A percentile compares a stretch with the other conserved stretches of the same genome.
phyloP scores from a whole-genome alignment of 2,888 invertebrate species.

The Piscicola geometra region DNA sequence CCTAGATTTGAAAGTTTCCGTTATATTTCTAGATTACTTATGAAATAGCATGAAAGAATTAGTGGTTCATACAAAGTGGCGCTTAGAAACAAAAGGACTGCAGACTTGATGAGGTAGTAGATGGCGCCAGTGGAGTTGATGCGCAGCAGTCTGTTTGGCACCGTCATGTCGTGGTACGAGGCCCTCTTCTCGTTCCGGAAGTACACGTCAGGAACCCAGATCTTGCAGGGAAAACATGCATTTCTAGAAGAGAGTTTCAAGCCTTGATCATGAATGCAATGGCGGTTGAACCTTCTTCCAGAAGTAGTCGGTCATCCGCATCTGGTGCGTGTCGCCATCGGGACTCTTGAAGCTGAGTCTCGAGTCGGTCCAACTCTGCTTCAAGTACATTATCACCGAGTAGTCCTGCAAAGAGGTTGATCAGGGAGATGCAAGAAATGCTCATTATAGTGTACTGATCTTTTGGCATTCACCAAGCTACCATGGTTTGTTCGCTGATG shows the following conservation, averaged over 20 bases:
- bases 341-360: constrained; percentile 39
- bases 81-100: neutral
- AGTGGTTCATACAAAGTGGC: no score
- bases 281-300: constrained; percentile 19
- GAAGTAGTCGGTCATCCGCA: constrained; percentile 33
- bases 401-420: constrained; percentile 43
- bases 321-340: constrained; percentile 35
- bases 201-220: constrained; percentile 46
- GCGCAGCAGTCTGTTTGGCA: constrained; percentile 44
- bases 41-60: neutral
- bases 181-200: constrained; percentile 44
- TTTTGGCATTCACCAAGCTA: constrained; percentile 48
- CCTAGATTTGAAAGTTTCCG: constrained; percentile 14
- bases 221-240: no score
- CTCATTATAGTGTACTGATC: neutral
- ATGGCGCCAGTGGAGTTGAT: constrained; percentile 43
- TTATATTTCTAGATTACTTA: neutral
- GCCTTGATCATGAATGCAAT: no score
- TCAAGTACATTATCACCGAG: constrained; percentile 40
- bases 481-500: constrained; percentile 94
- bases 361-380: constrained; percentile 41
- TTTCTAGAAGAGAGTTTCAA: no score
- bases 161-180: constrained; percentile 42
- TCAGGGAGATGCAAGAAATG: no score
- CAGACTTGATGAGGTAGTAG: constrained; percentile 40